These are phyloP conservation scores for Graptemys geographica DNA, from an alignment of 2,797 vertebrate species.

Conservation along the genomic window DNA sequence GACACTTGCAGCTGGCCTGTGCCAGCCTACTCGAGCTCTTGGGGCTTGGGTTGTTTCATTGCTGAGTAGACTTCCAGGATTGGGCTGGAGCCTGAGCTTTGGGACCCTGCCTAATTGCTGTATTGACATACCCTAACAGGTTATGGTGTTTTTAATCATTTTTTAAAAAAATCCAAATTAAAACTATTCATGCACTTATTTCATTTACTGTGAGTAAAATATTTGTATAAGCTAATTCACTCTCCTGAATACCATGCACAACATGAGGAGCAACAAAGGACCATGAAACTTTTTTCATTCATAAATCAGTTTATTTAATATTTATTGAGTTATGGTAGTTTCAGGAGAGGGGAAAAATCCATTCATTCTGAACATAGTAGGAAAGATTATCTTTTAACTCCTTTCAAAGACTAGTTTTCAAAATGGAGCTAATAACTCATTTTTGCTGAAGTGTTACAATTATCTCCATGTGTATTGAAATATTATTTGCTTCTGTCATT, in stretches of 20 bases:
- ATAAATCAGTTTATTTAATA: constrained; percentile 4
- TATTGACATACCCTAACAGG: background rate
- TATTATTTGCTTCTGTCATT: constrained; percentile 32
- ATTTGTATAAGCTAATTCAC: background rate
- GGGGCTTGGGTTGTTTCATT: no score
- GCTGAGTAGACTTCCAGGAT: no score
- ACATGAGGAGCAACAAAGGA: background rate
- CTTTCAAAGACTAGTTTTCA: constrained; percentile 8
- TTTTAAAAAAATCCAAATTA: background rate
- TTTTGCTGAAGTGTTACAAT: constrained; percentile 9
- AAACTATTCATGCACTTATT: background rate
- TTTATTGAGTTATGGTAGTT: background rate
- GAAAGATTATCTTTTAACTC: constrained; percentile 39
- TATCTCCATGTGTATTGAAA: background rate
- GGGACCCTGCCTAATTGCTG: no score
- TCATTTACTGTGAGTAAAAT: background rate
- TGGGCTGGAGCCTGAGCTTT: no score
- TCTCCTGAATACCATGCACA: background rate
- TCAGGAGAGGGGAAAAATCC: background rate
- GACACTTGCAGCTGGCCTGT: no score
- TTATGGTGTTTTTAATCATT: background rate
- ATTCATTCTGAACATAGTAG: background rate
- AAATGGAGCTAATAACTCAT: constrained; percentile 42
- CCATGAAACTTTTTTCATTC: background rate
- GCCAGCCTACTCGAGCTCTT: no score